Base-by-base conservation (phyloP, 1,140 invertebrate genomes). In the Bilobella aurantiaca region DNA sequence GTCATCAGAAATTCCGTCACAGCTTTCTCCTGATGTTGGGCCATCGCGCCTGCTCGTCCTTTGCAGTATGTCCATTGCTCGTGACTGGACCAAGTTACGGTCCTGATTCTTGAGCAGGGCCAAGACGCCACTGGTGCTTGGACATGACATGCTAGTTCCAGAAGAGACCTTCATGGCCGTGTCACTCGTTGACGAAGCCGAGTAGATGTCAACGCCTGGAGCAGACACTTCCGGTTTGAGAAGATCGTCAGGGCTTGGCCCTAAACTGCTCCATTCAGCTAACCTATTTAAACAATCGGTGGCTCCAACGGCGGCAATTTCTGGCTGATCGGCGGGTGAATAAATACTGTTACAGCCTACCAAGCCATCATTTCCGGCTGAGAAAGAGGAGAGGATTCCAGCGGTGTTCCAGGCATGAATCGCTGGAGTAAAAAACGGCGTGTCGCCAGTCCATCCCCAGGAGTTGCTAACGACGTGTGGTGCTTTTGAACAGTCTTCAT, bases 71-170 rank as follows among this genome's bases (percentile, higher is more conserved):
- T n/a, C n/a, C n/a, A n/a, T n/a, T n/a, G n/a, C n/a, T n/a, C n/a
- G n/a, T n/a, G n/a, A n/a, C n/a, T n/a, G n/a, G n/a, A n/a, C n/a
- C n/a, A n/a, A n/a, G 5, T 25, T 32, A 1, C 18, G 23, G 1
- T 61, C 53, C 3, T 30, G 23, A 27, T 29, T 12, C 0, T 61
- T 14, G 5, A 65, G 27, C 8, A 66, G 32, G 30, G 47, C 65
- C 5, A 62, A 32, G 1, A 62, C 65, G 0, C 65, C 65, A 23
- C 46, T 27, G 1, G 62, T 60, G 42, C 62, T 46, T 37, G 65
- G 65, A 16, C 28, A 34, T n/a, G 65, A 59, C 65, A 66, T 66
- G 12, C 28, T 34, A 1, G 65, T 66, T 49, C 67, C 67, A 28
- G 59, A 62, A 1, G 66, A 58, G 25, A 60, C 58, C 1, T 56